A percentile compares a stretch with the other conserved stretches of the same genome.
phyloP scores from a whole-genome alignment of 2,797 vertebrate species.

The Mus spretus region DNA sequence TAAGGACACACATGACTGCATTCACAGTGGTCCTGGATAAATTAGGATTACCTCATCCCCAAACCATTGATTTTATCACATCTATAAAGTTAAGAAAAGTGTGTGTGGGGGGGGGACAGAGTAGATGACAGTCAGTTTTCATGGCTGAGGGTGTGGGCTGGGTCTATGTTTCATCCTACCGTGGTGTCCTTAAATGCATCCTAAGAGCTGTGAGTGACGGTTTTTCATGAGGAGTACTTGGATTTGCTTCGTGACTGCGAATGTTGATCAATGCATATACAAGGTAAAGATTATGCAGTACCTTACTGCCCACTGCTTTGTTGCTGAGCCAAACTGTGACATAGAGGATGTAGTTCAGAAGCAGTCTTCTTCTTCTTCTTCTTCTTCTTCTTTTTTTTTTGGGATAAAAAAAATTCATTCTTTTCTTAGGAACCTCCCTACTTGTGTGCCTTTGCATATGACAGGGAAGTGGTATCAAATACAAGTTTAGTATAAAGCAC shows the following conservation, averaged over 20 bases:
- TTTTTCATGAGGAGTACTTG: conserved; percentile 32
- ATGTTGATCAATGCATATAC: neutral
- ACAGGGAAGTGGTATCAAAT: neutral
- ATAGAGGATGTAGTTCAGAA: neutral
- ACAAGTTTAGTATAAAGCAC: neutral
- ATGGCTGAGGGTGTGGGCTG: neutral
- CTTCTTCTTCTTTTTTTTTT: neutral
- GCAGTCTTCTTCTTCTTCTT: neutral
- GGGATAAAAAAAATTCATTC: neutral
- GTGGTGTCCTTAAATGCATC: neutral
- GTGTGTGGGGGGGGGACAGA: too few species aligned
- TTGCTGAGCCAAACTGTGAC: neutral
- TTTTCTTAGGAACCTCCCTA: neutral
- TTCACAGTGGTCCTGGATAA: neutral
- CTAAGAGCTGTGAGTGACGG: neutral
- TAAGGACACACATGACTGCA: neutral
- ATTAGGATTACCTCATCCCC: neutral
- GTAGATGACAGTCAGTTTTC: neutral
- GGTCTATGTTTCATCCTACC: neutral
- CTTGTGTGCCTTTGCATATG: neutral
- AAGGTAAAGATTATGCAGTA: conserved; percentile 24
- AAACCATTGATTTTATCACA: neutral
- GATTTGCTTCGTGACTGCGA: neutral
- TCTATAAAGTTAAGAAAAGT: too few species aligned
- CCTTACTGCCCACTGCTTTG: neutral